Percentiles rank a stretch among this genome's conserved stretches.
These are phyloP conservation scores for Drosophila mauritiana DNA, from an alignment of 1,140 invertebrate genomes.

Conservation along the genomic window DNA sequence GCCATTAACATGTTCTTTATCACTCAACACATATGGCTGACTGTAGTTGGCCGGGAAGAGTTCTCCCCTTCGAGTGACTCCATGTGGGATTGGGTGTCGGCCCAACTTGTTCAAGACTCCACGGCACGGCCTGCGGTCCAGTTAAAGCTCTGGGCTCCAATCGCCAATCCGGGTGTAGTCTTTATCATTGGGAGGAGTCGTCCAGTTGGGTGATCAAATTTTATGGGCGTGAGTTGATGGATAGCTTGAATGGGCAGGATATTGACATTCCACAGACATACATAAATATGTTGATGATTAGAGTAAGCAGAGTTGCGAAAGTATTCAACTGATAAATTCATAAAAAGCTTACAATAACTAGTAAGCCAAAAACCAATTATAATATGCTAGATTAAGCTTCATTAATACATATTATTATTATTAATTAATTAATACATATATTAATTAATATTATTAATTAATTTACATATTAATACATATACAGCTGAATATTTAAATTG, in stretches of 20 bases:
- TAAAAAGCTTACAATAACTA: background rate
- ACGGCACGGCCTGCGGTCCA: conserved; percentile 16
- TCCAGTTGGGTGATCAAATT: conserved; percentile 68
- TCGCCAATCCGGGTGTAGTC: conserved; percentile 18
- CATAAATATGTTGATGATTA: background rate
- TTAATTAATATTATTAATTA: no score
- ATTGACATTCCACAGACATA: conserved; percentile 30
- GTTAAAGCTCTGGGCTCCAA: conserved; percentile 13
- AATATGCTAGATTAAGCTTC: no score
- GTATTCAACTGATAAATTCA: background rate
- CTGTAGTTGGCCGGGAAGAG: conserved; percentile 1
- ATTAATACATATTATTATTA: no score
- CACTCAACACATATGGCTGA: conserved; percentile 63
- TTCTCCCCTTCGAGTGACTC: background rate
- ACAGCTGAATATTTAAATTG: background rate
- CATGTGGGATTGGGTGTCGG: conserved; percentile 43
- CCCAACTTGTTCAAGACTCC: conserved; percentile 3
- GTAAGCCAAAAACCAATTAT: no score
- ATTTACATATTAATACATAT: no score
- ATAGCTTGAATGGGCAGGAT: conserved; percentile 54
- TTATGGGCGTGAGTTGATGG: conserved; percentile 63
- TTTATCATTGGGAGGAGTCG: conserved; percentile 37
- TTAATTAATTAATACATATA: no score
- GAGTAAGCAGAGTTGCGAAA: background rate
- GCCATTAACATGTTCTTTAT: conserved; percentile 82